Evolutionary conservation across 2,888 invertebrate species (phyloP).

Genomic region (Oscheius myriophilus): DNA sequence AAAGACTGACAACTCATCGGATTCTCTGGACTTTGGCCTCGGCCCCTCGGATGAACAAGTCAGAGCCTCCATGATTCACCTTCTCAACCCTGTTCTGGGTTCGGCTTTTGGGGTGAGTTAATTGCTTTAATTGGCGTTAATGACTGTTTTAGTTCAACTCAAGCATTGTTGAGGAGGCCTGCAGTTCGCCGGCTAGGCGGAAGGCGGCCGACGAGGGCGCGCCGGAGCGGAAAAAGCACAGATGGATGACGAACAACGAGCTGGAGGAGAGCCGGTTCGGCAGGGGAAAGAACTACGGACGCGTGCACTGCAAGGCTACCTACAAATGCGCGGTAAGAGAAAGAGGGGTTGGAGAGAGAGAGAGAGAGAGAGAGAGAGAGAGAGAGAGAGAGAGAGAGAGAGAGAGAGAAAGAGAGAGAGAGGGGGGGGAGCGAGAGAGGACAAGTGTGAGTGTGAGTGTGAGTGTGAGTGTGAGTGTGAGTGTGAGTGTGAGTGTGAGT

Average conservation of each 20-base stretch:
- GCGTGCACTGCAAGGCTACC: constrained; percentile 55
- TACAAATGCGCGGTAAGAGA: constrained; percentile 47
- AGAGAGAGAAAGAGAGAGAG: neutral
- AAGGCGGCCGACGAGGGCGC: constrained; percentile 33
- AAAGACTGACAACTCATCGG: constrained; percentile 28
- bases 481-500: neutral
- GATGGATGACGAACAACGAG: constrained; percentile 53
- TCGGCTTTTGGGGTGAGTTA: constrained; percentile 36
- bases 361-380: neutral
- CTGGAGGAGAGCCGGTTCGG: constrained; percentile 52
- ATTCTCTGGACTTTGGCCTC: constrained; percentile 39
- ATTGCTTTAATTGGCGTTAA: neutral
- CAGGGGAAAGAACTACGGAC: constrained; percentile 50
- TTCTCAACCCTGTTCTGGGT: constrained; percentile 34
- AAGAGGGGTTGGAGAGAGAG: neutral
- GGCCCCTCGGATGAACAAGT: constrained; percentile 48
- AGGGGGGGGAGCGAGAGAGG: too few species aligned
- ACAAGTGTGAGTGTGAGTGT: neutral
- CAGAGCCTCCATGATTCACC: constrained; percentile 46
- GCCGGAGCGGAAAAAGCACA: constrained; percentile 43
- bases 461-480: too few species aligned
- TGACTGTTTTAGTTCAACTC: constrained; percentile 23
- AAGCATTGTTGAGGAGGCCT: constrained; percentile 18
- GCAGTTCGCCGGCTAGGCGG: constrained; percentile 17
- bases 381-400: neutral